Evolutionary conservation across 2,888 invertebrate species (phyloP), one percentile per base, ranked within the genome.

Genomic region (Luperina nickerlii): DNA sequence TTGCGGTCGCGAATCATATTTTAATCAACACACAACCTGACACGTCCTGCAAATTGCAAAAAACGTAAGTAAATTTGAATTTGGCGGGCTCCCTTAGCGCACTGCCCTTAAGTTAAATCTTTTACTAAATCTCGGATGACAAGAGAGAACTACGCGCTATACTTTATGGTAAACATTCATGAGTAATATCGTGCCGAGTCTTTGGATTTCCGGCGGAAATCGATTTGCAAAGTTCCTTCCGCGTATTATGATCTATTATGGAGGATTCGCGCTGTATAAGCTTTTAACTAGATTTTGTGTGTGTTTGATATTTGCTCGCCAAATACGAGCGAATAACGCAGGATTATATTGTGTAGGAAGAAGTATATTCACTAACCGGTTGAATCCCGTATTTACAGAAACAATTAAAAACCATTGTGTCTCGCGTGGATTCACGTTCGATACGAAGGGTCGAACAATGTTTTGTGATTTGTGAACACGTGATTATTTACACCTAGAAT

Each of bases 151-250:
- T 81, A 42, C 67, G 70, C 51, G 54, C 54, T 76, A 82, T 81
- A 83, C 32, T 78, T 81, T 74, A 75, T 79, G 83, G 77, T 86
- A 86, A 88, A 90, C 76, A 83, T 89, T 90, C 86, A 81, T 77
- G 87, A 90, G 91, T 89, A 92, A 93, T 92, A 92, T 91, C 90
- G 62, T 75, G 85, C 87, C 80, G 87, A 91, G 86, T 89, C 90
- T 92, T 91, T 91, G 91, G 91, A 90, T 93, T 92, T 92, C 93
- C 92, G 85, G 60, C 86, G 92, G 93, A 93, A 92, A 94, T 93
- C 92, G 92, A 93, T 93, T 92, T 89, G 90, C 86, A 84, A 84
- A 90, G 90, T 91, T 91, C 91, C 91, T 92, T 90, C 91, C 90
- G 87, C 85, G 88, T 90, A 91, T 92, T 92, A 92, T 92, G 90